These are phyloP conservation scores for Microctenopoma lineatum DNA, from an alignment of 2,797 vertebrate species.

Conservation along the genomic window DNA sequence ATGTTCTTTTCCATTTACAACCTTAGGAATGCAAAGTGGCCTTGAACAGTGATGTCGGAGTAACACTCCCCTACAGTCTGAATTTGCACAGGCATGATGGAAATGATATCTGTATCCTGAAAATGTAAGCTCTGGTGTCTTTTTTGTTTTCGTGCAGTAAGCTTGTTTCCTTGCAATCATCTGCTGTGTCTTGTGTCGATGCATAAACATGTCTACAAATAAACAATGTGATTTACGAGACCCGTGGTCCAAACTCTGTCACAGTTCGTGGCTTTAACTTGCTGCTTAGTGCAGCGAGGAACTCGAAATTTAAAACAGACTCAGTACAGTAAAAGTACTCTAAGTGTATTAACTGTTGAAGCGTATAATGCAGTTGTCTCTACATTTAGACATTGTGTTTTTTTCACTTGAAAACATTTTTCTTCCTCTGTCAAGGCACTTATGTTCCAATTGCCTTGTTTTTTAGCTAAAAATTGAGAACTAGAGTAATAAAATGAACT, in stretches of 20 bases:
- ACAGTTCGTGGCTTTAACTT: constrained; percentile 7
- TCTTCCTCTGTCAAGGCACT: background rate
- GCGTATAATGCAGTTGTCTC: background rate
- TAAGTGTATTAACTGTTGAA: background rate
- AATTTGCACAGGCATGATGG: constrained; percentile 40
- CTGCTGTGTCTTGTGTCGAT: constrained; percentile 45
- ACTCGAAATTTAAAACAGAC: background rate
- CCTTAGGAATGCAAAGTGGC: constrained; percentile 81
- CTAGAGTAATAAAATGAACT: background rate
- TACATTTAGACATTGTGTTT: background rate
- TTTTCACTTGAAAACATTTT: constrained; percentile 3
- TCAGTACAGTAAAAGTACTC: background rate
- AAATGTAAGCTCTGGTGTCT: constrained; percentile 50
- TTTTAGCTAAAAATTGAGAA: background rate
- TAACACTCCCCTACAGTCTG: constrained; percentile 76
- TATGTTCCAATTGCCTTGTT: background rate
- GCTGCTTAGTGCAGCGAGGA: background rate
- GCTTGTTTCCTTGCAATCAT: constrained; percentile 46
- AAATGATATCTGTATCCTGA: constrained; percentile 57
- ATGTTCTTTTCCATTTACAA: constrained; percentile 88
- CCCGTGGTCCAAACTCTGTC: constrained; percentile 22
- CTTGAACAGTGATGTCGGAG: constrained; percentile 78
- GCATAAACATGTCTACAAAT: constrained; percentile 56
- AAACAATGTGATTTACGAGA: constrained; percentile 59
- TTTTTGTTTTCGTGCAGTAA: constrained; percentile 14